Evolutionary conservation across 2,797 vertebrate genomes (phyloP).

Genomic region (Anisognathus igniventris): DNA sequence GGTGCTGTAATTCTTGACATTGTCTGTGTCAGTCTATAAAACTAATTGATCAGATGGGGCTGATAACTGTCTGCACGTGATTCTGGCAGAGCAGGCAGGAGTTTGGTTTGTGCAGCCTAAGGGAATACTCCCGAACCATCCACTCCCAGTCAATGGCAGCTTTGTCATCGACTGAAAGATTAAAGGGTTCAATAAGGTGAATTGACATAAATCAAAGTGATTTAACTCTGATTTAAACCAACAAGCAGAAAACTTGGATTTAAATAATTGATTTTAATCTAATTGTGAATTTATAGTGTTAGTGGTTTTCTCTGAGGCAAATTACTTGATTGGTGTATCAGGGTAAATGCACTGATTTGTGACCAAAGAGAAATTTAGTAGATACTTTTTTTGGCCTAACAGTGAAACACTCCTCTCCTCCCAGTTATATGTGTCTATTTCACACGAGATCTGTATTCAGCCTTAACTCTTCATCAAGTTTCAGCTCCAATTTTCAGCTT

Average conservation of each 20-base stretch:
- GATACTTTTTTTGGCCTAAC: neutral
- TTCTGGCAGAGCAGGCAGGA: neutral
- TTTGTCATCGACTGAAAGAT: slow-evolving; percentile 23
- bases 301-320: neutral
- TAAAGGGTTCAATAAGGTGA: slow-evolving; percentile 18
- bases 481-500: too few species aligned
- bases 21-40: neutral
- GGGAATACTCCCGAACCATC: neutral
- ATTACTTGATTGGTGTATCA: neutral
- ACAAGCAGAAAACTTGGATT: slow-evolving; percentile 31
- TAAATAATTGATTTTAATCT: slow-evolving; percentile 50
- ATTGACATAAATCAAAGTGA: slow-evolving; percentile 13
- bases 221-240: slow-evolving; percentile 26
- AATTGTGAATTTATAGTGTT: slow-evolving; percentile 20
- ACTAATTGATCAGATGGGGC: neutral
- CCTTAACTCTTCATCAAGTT: neutral
- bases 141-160: neutral
- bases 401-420: neutral
- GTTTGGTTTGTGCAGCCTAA: neutral
- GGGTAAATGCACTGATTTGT: neutral
- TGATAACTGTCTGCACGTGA: neutral
- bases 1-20: neutral
- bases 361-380: neutral
- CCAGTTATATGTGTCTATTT: neutral
- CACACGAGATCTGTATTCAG: fast-evolving